These are phyloP conservation scores for Microctenopoma stevenorrisi DNA, from an alignment of 2,797 vertebrate genomes.

Conservation along the genomic window DNA sequence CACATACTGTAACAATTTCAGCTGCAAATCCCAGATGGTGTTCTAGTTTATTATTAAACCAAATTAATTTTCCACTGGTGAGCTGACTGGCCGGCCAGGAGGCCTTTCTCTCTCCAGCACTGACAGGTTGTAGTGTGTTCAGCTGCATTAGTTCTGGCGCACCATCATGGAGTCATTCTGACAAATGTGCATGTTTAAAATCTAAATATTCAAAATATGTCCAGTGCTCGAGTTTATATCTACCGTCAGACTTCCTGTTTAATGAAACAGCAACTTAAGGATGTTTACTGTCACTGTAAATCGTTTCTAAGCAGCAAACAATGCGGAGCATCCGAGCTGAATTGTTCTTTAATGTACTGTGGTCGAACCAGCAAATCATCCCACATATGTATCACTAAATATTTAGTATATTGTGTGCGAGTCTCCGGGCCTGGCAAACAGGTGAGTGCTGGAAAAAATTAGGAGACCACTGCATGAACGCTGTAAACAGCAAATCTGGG, in stretches of 20 bases:
- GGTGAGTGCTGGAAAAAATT: slow-evolving; percentile 2
- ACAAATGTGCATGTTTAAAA: slow-evolving; percentile 50
- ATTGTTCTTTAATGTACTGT: slow-evolving; percentile 20
- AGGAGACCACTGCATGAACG: too few relatives aligned
- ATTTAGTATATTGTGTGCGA: slow-evolving; percentile 2
- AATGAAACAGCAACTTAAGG: slow-evolving; percentile 23
- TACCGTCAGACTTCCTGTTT: slow-evolving; percentile 34
- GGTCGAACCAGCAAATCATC: slow-evolving; percentile 39
- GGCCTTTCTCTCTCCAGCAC: slow-evolving; percentile 57
- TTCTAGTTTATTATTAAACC: slow-evolving; percentile 77
- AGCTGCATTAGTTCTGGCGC: slow-evolving; percentile 67
- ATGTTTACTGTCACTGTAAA: slow-evolving; percentile 47
- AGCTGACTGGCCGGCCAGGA: slow-evolving; percentile 61
- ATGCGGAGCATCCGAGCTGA: slow-evolving; percentile 18
- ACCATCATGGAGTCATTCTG: slow-evolving; percentile 61
- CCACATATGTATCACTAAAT: slow-evolving; percentile 26
- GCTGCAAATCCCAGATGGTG: slow-evolving; percentile 70
- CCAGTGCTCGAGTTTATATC: slow-evolving; percentile 20
- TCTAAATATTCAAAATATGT: slow-evolving; percentile 29
- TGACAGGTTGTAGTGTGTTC: slow-evolving; percentile 76
- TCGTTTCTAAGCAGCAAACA: slow-evolving; percentile 23
- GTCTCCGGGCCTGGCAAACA: slow-evolving; percentile 39
- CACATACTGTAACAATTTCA: slow-evolving; percentile 79
- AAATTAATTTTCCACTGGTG: slow-evolving; percentile 77
- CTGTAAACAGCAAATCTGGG: too few relatives aligned